These are phyloP conservation scores for Crocuta crocuta DNA, from an alignment of 2,113 vertebrate genomes.

Conservation along the genomic window DNA sequence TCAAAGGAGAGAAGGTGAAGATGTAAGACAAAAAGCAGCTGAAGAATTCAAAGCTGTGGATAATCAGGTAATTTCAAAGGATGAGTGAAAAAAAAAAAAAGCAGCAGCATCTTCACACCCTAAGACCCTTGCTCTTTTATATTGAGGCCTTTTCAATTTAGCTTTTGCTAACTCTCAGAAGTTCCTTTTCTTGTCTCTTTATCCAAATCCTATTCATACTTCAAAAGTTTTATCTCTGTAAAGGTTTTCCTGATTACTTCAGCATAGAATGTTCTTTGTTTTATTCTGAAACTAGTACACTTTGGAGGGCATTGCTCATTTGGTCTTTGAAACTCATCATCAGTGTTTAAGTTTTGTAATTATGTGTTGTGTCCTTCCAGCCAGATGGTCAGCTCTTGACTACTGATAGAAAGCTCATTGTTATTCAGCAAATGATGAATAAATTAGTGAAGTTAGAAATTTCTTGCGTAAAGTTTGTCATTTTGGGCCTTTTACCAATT, in stretches of 20 bases:
- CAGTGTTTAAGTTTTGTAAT: not conserved
- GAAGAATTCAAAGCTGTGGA: not conserved
- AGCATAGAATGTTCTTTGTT: not conserved
- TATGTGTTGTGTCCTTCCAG: not conserved
- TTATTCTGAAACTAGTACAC: not conserved
- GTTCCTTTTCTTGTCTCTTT: not conserved
- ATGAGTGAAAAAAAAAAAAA: not conserved
- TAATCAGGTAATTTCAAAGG: slow-evolving; percentile 11
- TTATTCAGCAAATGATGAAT: not conserved
- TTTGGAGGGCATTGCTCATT: not conserved
- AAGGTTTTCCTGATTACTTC: not conserved
- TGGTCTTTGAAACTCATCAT: not conserved
- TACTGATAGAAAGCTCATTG: not conserved
- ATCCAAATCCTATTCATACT: not conserved
- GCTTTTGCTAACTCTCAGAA: not conserved
- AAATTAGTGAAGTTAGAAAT: not conserved
- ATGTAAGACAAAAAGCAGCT: not conserved
- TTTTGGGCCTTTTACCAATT: not conserved
- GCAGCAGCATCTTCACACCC: not conserved
- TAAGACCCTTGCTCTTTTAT: not conserved
- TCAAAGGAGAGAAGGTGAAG: not conserved
- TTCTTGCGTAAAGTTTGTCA: not conserved
- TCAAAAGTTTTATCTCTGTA: not conserved
- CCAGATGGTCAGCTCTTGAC: not conserved
- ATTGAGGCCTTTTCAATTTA: not conserved